Base-by-base conservation (phyloP, 1,140 invertebrate genomes). In the Saxidomus purpurata region DNA sequence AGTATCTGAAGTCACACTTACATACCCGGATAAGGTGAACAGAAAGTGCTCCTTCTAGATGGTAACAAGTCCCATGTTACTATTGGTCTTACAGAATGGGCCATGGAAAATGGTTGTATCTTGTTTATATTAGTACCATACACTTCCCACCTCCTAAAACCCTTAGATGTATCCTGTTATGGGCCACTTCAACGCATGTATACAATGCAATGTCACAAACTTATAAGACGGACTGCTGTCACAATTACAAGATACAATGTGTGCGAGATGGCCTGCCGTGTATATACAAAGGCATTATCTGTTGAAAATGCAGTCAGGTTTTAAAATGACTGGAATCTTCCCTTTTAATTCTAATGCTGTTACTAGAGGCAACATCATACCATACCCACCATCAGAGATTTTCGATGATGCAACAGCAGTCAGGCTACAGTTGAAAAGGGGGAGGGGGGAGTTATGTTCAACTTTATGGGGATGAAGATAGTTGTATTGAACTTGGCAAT, bases 151-250 rank as follows among this genome's bases (percentile, higher is more conserved):
- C 47, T 89, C 22, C 38, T 91, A 19, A 79, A 90, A 67, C 82
- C 80, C 17, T 28, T 91, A 3, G 76, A 91, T 87, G 81, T 89
- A 19, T 79, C 61, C 22, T 79, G 82, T 55, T 89, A 59, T 82
- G 87, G 81, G 1, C 89, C 90, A 9, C 67, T 91, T 49, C 63
- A 91, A 49, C 55, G 77, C 1, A 88, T 91, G 38, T 91, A 80
- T 63, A 67, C 59, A 28, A 63, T 76, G 81, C 43, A 43, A 61
- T 87, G 89, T 43, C 88, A 87, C 71, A 87, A 88, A 67, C 38
- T 49, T 1, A 63, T 74, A 25, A 61, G 69, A n/a, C 38, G 31
- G 36, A 83, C 36, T n/a, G 25, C 76, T 38, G 36, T 69, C 19
- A 19, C 22, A n/a, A 40, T 86, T 0, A 82, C 63, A 17, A 84